phyloP scores from a whole-genome alignment of 2,888 invertebrate genomes.

The Oscheius onirici region DNA sequence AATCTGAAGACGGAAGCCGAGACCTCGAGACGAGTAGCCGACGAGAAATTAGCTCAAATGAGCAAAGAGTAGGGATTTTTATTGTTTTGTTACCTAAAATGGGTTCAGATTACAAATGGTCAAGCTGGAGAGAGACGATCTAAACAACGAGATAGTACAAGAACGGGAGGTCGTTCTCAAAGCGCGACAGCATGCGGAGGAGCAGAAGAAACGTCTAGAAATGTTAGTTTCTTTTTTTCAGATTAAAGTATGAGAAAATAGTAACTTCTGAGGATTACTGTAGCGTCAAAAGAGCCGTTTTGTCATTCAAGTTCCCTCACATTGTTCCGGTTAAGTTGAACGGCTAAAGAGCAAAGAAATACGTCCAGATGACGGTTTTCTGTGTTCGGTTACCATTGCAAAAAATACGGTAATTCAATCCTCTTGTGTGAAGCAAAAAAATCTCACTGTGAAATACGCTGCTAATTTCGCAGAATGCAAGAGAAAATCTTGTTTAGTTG shows the following conservation, averaged over 20 bases:
- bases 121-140: conserved; percentile 36
- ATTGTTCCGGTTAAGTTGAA: too few relatives aligned
- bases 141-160: conserved; percentile 35
- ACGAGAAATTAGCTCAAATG: background rate
- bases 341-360: too few relatives aligned
- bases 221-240: conserved; percentile 11
- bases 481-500: too few relatives aligned
- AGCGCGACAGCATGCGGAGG: conserved; percentile 28
- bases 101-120: conserved; percentile 12
- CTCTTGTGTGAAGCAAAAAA: too few relatives aligned
- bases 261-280: background rate
- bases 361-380: too few relatives aligned
- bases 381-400: too few relatives aligned
- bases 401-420: too few relatives aligned
- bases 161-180: conserved; percentile 25
- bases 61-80: conserved; percentile 1
- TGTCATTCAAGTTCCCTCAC: too few relatives aligned
- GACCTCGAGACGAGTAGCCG: background rate
- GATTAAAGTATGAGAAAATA: background rate
- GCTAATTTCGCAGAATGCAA: too few relatives aligned
- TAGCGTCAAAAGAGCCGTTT: too few relatives aligned
- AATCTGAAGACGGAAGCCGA: background rate
- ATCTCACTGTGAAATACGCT: too few relatives aligned
- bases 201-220: conserved; percentile 30
- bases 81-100: background rate